Percentiles rank a stretch among this genome's conserved stretches.
Conservation (phyloP, 2,888 invertebrate species). For the Drosophila gaucha region DNA sequence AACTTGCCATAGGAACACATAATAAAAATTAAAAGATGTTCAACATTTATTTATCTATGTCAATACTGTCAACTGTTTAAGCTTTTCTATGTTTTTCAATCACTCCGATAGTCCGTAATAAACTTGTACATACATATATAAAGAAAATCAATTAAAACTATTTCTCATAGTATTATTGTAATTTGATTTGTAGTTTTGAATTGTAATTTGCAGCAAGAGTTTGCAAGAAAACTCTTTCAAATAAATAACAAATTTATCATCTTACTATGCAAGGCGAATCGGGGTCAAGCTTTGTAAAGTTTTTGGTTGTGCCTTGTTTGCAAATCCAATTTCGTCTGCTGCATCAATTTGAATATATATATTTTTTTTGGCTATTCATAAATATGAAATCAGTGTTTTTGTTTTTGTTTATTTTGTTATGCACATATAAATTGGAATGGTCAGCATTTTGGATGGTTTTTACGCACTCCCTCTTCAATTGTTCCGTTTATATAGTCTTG, state of each 20-base stretch:
- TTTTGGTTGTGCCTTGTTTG: conserved; percentile 33
- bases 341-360: conserved; percentile 57
- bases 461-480: neutral
- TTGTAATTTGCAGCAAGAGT: conserved; percentile 7
- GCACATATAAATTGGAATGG: conserved; percentile 38
- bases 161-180: neutral
- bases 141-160: conserved; percentile 4
- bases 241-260: conserved; percentile 62
- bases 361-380: conserved; percentile 52
- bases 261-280: conserved; percentile 3
- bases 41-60: neutral
- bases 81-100: neutral
- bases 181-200: conserved; percentile 1
- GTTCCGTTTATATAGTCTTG: no score
- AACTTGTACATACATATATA: conserved; percentile 1
- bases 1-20: no score
- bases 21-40: no score
- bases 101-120: neutral
- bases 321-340: conserved; percentile 38
- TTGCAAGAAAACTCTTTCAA: conserved; percentile 31
- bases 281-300: conserved; percentile 46
- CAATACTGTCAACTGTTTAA: neutral
- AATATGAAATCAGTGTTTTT: conserved; percentile 57
- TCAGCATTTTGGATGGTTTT: conserved; percentile 17
- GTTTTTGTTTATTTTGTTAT: conserved; percentile 42